Evolutionary conservation across 1,140 invertebrate species (phyloP).

Genomic region (Leptinotarsa lineolata): DNA sequence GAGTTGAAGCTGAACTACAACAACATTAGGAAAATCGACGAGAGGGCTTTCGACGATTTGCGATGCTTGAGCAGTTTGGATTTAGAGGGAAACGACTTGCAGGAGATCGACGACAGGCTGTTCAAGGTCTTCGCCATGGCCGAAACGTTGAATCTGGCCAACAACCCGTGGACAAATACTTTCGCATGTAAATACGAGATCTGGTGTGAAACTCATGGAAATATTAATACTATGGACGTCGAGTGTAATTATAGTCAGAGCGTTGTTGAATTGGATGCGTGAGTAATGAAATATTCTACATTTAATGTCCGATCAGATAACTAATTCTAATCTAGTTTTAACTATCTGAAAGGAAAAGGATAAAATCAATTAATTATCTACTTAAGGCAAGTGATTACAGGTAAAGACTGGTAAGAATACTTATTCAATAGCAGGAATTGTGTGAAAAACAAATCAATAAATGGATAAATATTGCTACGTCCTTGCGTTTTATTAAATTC

Average conservation of each 20-base stretch:
- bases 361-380: no score
- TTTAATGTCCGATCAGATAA: no score
- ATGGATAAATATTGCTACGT: no score
- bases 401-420: no score
- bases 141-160: neutral
- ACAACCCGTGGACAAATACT: slow-evolving; percentile 21
- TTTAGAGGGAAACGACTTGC: slow-evolving; percentile 20
- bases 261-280: neutral
- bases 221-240: slow-evolving; percentile 15
- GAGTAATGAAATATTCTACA: no score
- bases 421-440: no score
- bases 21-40: slow-evolving; percentile 19
- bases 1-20: slow-evolving; percentile 18
- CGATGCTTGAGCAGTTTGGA: slow-evolving; percentile 2
- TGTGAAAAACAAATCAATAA: no score
- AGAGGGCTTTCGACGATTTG: slow-evolving; percentile 11
- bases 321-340: no score
- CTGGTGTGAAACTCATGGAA: slow-evolving; percentile 6
- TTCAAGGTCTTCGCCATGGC: neutral
- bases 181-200: slow-evolving; percentile 15
- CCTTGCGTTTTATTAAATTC: no score
- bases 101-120: neutral
- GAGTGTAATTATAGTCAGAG: neutral
- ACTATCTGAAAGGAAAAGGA: no score
- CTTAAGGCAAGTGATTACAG: no score